Evolutionary conservation across 1,140 invertebrate species (phyloP), one percentile per base, ranked within the genome.

Genomic region (Lethocerus indicus): DNA sequence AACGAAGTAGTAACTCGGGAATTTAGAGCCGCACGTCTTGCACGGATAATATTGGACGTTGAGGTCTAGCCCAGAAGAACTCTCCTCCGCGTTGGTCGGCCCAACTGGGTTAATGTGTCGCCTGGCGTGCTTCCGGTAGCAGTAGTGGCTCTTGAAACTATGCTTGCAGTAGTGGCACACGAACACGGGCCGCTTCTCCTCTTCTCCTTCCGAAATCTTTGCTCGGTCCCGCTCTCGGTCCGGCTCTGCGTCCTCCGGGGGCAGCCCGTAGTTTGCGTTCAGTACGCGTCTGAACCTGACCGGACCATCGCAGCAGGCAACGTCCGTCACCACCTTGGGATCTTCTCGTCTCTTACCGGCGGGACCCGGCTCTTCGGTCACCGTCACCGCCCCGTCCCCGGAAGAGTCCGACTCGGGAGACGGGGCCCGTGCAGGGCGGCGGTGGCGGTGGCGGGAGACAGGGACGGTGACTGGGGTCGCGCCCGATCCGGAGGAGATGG

Each of bases 1-100:
- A 3, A 91, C 87, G 67, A 91, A 91, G 62, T 91, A 91, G 60
- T 91, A 91, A 55, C 83, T 87, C 0, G 87, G 87, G 60, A 91
- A 91, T 66, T 89, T 90, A 60, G 76, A 84, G 21, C 87, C 87
- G 65, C 87, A 91, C 0, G 82, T 87, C 64, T 90, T 90, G 66
- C 87, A 91, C 0, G 87, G 86, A 65, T 89, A 91, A 67, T 89
- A 91, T 62, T 90, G 86, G 0, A 89, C 78, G 57, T 89, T 83
- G 60, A 87, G 72, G 56, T 87, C 81, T 18, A 81, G 59, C 37
- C 60, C 59, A 36, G 42, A 50, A 16, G 55, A 32, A 13, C 42
- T 44, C 9, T 28, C 43, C n/a, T 47, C 14, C 1, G 35, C 27
- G 57, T 40, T 59, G 60, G 59, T 18, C 58, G 56, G 5, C 58